These are phyloP conservation scores for Xestia xanthographa DNA, from an alignment of 2,888 invertebrate species.

Conservation along the genomic window DNA sequence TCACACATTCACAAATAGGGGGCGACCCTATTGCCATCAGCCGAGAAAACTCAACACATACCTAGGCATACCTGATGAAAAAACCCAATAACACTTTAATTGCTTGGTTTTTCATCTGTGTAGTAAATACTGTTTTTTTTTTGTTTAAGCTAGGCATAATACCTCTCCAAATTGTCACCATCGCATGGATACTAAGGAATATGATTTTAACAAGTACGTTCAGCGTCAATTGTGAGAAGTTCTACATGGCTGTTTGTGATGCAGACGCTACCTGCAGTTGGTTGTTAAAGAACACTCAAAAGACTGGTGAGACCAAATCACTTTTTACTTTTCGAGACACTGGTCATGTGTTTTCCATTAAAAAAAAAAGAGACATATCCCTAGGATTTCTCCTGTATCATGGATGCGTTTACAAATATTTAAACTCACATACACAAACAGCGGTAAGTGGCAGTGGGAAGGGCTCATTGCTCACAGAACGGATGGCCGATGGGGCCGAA, in stretches of 20 bases:
- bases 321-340: neutral
- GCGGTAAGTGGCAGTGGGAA: too few relatives aligned
- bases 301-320: slow-evolving; percentile 5
- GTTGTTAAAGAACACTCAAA: slow-evolving; percentile 1
- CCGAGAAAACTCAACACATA: too few relatives aligned
- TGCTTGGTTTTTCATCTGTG: neutral
- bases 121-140: neutral
- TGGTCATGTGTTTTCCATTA: neutral
- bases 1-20: too few relatives aligned
- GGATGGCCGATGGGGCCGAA: too few relatives aligned
- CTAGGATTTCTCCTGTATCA: too few relatives aligned
- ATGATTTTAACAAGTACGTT: slow-evolving; percentile 1
- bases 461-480: too few relatives aligned
- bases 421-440: neutral
- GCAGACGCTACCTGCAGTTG: slow-evolving; percentile 1
- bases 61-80: too few relatives aligned
- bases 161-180: neutral
- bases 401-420: neutral
- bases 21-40: too few relatives aligned
- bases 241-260: slow-evolving; percentile 3
- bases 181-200: neutral
- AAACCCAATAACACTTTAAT: neutral
- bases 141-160: neutral
- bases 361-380: too few relatives aligned
- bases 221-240: slow-evolving; percentile 18